Conservation (phyloP, 2,797 vertebrate genomes). For the Eupleurogrammus muticus region DNA sequence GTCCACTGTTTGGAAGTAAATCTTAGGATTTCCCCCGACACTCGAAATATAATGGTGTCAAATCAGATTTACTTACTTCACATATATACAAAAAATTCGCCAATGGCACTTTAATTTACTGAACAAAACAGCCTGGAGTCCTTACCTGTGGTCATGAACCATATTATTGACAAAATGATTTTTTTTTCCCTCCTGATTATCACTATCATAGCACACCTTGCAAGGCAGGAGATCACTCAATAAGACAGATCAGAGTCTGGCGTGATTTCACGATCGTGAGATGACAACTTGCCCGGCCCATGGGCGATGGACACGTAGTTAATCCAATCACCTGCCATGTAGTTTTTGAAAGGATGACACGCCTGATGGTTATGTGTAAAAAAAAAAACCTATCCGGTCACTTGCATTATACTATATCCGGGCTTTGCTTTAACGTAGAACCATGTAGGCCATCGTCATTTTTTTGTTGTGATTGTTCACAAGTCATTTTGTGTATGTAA, state of each 20-base stretch:
- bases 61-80: constrained; percentile 53
- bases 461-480: neutral
- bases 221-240: no score
- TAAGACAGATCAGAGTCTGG: no score
- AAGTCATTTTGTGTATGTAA: neutral
- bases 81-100: constrained; percentile 6
- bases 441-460: neutral
- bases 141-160: neutral
- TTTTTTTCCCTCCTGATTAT: neutral
- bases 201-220: neutral
- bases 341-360: no score
- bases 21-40: constrained; percentile 56
- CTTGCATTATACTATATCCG: constrained; percentile 1
- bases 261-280: no score
- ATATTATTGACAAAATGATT: neutral
- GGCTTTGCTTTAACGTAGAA: neutral
- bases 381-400: no score
- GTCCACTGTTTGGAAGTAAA: constrained; percentile 48
- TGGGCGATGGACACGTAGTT: no score
- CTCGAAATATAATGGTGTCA: constrained; percentile 44
- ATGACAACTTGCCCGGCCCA: no score
- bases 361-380: no score
- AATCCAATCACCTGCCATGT: no score
- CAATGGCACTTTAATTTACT: constrained; percentile 12
- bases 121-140: constrained; percentile 1